These are phyloP conservation scores for Melieria omissa DNA, from an alignment of 2,888 invertebrate genomes.

Conservation along the genomic window DNA sequence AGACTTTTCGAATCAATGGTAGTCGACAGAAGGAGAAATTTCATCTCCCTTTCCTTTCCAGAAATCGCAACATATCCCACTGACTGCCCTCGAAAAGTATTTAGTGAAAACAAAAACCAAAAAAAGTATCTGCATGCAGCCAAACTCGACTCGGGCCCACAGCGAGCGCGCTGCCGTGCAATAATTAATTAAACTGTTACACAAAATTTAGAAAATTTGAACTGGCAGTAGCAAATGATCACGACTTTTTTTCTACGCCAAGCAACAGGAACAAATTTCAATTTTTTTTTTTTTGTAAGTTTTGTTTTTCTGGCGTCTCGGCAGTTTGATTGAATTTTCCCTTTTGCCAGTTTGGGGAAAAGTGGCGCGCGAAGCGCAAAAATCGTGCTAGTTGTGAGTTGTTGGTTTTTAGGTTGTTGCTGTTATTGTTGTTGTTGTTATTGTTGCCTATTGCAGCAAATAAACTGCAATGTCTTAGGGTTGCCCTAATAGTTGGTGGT, in stretches of 20 bases:
- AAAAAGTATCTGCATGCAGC: no score
- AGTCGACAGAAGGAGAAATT: no score
- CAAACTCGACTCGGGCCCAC: no score
- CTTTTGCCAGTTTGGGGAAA: not conserved
- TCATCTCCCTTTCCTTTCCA: no score
- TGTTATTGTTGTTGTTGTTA: conserved; percentile 15
- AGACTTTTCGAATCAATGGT: no score
- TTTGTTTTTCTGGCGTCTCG: conserved; percentile 4
- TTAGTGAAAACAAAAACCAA: no score
- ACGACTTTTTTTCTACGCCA: conserved; percentile 14
- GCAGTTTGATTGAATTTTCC: not conserved
- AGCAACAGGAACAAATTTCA: not conserved
- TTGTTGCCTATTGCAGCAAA: not conserved
- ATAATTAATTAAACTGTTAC: conserved; percentile 46
- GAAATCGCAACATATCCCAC: no score
- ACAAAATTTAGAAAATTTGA: conserved; percentile 21
- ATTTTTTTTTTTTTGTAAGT: conserved; percentile 1
- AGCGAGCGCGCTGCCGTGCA: conserved; percentile 24
- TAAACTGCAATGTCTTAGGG: no score
- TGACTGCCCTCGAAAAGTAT: no score
- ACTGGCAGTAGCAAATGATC: conserved; percentile 28
- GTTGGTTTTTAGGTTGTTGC: not conserved
- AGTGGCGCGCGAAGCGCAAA: not conserved
- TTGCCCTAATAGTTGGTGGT: no score
- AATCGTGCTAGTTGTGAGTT: not conserved